Base-by-base conservation (phyloP, 2,797 vertebrate species). In the Syncerus caffer region DNA sequence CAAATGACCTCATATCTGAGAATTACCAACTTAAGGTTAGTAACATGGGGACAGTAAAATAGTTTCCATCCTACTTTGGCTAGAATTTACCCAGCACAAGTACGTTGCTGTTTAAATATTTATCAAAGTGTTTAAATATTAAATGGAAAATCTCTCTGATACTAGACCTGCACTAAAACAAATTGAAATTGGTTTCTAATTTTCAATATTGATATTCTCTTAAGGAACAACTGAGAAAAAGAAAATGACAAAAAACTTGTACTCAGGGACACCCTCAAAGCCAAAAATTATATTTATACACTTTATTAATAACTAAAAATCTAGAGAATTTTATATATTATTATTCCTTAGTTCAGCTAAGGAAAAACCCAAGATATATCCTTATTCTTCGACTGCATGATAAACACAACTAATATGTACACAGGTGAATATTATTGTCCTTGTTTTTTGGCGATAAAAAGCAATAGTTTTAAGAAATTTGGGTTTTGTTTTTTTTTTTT, bases 81-180 rank as follows among this genome's bases (percentile, higher is more conserved):
- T 92, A 96, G 76, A 96, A 96, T 92, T 97, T 95, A 90, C 55
- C 50, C 60, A 88, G 92, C 34, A 89, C 23, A 34, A 76, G 71
- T 38, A 84, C 14, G 85, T 90, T 80, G 42, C 50, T 94, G 29
- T 87, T 97, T 97, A 97, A 97, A 97, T 95, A 97, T 98, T 97
- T 92, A 97, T 83, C 45, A 47, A 89, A 45, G 42, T 94, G 60
- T 93, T 97, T 94, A 98, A 96, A 97, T 96, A 97, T 97, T 98
- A 97, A 97, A 86, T 45, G 93, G 94, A 95, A 96, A 94, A 38
- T 31, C 38, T 95, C 95, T 85, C 57, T 95, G 58, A 95, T 86
- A 80, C 58, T 55, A 95, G 42, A 78, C 29, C 12, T 11, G 64
- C 74, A 93, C 91, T 95, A 95, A 89, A 94, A 87, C 74, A 97